Base-by-base conservation (phyloP, 2,113 vertebrate species). In the Telmatochromis bifrenatus region DNA sequence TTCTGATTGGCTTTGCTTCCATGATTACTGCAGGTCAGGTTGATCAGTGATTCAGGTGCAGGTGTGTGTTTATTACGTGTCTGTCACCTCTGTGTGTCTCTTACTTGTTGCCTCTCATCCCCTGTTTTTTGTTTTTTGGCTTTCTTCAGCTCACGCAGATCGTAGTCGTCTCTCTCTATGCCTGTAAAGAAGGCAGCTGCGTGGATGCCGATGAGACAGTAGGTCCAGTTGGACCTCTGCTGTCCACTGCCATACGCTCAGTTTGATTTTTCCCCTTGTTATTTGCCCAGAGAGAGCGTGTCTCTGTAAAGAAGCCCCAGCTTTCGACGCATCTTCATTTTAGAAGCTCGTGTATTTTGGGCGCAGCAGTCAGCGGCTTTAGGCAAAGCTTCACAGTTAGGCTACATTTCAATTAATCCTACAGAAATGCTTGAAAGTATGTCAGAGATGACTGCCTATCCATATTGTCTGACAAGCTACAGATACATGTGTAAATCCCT, bases 371-470 rank as follows among this genome's bases (percentile, higher is more conserved):
- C 49, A 15, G 58, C 21, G 14, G 37, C 70, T 90, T 84, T 53
- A 77, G 39, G 75, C 53, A 65, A 49, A 79, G 81, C 84, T 81
- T 73, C 28, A 73, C 62, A 75, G 31, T 81, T 37, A 35, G 79
- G 31, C 35, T 86, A 58, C 80, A 85, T 93, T 93, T 93, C 86
- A 94, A 94, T 94, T 89, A 93, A 90, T 90, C 82, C 75, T 42
- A 31, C 85, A 86, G 80, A 91, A 88, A 19, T 79, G 56, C 75
- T 87, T 84, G 73, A 84, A 68, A 65, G 51, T 31, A 47, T 87
- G 84, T 89, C 77, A 88, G 82, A 65, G 77, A 82, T 87, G 68
- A 88, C 70, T 84, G 21, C 55, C 45, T 84, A 65, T 93, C 79
- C 70, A 88, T 87, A 90, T 89, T 88, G 88, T 90, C 33, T 82